These are phyloP conservation scores for Bufo bufo DNA, from an alignment of 2,113 vertebrate species.

Conservation along the genomic window DNA sequence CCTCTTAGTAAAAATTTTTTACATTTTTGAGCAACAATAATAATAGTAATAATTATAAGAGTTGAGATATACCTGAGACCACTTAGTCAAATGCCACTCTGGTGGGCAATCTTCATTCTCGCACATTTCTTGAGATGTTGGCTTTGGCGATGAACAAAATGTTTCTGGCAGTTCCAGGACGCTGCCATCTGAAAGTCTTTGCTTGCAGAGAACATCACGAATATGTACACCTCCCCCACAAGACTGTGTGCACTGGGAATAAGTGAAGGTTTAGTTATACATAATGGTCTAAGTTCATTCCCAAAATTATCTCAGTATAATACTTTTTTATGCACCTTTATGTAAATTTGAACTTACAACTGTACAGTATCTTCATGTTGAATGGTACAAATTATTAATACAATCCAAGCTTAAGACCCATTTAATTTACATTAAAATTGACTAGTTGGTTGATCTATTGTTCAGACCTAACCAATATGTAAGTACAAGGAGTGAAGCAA, in stretches of 20 bases:
- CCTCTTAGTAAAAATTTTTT: too few relatives aligned
- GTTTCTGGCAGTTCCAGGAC: slow-evolving; percentile 85
- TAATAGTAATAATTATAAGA: not conserved
- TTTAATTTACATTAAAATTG: too few relatives aligned
- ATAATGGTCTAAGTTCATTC: not conserved
- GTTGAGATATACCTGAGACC: slow-evolving; percentile 82
- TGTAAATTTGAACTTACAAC: not conserved
- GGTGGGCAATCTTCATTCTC: slow-evolving; percentile 79
- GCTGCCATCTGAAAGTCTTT: slow-evolving; percentile 89
- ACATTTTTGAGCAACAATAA: not conserved
- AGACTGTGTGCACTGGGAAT: slow-evolving; percentile 84
- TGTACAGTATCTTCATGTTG: not conserved
- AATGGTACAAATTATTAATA: too few relatives aligned
- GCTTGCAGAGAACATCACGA: slow-evolving; percentile 82
- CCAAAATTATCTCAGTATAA: not conserved
- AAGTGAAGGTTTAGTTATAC: not conserved
- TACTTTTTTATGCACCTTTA: not conserved
- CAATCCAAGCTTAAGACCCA: too few relatives aligned
- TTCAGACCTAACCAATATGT: too few relatives aligned
- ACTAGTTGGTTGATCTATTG: too few relatives aligned
- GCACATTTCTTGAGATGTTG: slow-evolving; percentile 75
- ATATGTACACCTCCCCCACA: slow-evolving; percentile 84
- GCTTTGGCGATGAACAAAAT: slow-evolving; percentile 79
- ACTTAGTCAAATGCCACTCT: slow-evolving; percentile 85
- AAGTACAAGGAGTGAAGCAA: too few relatives aligned